Evolutionary conservation across 2,113 vertebrate species (phyloP).

Genomic region (Percopsis transmontana): DNA sequence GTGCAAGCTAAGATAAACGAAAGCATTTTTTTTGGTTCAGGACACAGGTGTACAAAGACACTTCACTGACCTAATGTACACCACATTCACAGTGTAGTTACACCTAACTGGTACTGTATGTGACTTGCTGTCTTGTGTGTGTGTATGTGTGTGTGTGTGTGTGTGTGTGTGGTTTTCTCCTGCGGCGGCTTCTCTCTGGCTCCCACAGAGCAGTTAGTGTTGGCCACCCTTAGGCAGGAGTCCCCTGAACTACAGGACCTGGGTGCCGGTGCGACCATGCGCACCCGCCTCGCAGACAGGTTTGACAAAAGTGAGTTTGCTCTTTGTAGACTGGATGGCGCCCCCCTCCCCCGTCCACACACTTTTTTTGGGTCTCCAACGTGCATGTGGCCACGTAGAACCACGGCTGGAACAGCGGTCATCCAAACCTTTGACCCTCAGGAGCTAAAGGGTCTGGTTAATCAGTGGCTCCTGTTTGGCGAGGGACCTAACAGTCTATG

Average conservation of each 20-base stretch:
- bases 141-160: constrained; percentile 67
- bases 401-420: constrained; percentile 36
- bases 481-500: constrained; percentile 6
- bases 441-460: constrained; percentile 56
- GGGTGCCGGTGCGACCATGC: constrained; percentile 71
- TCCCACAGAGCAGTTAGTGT: constrained; percentile 83
- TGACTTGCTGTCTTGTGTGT: constrained; percentile 43
- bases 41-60: background rate
- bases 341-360: constrained; percentile 10
- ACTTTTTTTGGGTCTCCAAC: constrained; percentile 41
- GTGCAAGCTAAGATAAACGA: constrained; percentile 16
- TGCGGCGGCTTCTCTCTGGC: constrained; percentile 48
- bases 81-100: background rate
- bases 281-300: constrained; percentile 76
- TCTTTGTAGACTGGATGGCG: constrained; percentile 61
- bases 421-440: constrained; percentile 56
- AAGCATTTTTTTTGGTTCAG: constrained; percentile 5
- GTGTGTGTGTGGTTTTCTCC: constrained; percentile 74
- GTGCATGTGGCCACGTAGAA: constrained; percentile 66
- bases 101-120: constrained; percentile 29
- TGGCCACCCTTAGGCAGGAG: constrained; percentile 82
- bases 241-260: constrained; percentile 72
- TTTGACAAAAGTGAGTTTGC: constrained; percentile 84
- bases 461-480: constrained; percentile 32
- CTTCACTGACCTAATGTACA: background rate